Percentiles rank a stretch among this genome's conserved stretches.
phyloP scores from a whole-genome alignment of 2,113 vertebrate species.

The Psammodynastes pulverulentus region DNA sequence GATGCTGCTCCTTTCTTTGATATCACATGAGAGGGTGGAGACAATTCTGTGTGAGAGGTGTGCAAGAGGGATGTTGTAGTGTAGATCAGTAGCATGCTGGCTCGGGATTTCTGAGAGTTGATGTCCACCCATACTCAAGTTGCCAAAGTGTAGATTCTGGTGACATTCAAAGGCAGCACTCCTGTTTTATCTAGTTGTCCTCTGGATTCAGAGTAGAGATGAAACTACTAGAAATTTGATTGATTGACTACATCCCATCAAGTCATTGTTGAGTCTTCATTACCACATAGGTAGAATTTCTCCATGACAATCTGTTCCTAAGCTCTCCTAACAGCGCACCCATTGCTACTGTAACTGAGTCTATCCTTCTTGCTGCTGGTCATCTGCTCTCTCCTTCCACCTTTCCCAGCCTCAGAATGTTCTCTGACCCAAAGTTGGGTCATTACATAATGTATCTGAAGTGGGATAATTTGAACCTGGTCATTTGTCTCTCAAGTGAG shows the following conservation, averaged over 20 bases:
- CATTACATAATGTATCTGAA: not conserved
- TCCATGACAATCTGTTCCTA: not conserved
- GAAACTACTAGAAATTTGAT: not conserved
- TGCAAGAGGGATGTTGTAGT: not conserved
- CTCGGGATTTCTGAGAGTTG: not conserved
- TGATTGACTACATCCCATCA: not conserved
- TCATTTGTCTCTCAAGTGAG: not conserved
- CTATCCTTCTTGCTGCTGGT: not conserved
- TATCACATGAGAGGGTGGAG: not conserved
- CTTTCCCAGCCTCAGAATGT: not conserved
- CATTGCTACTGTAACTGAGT: not conserved
- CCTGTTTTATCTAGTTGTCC: not conserved
- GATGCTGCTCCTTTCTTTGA: not conserved
- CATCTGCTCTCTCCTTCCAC: not conserved
- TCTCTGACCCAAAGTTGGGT: not conserved
- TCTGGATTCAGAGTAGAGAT: not conserved
- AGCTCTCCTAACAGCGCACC: not conserved
- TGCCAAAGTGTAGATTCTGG: too few relatives aligned
- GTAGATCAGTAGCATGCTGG: not conserved
- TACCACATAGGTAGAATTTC: not conserved
- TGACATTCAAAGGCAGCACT: too few relatives aligned
- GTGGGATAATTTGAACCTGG: not conserved
- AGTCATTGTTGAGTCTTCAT: not conserved
- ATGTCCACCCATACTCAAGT: not conserved
- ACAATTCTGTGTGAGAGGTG: not conserved